phyloP scores from a whole-genome alignment of 2,797 vertebrate species.

The Cygnus olor region DNA sequence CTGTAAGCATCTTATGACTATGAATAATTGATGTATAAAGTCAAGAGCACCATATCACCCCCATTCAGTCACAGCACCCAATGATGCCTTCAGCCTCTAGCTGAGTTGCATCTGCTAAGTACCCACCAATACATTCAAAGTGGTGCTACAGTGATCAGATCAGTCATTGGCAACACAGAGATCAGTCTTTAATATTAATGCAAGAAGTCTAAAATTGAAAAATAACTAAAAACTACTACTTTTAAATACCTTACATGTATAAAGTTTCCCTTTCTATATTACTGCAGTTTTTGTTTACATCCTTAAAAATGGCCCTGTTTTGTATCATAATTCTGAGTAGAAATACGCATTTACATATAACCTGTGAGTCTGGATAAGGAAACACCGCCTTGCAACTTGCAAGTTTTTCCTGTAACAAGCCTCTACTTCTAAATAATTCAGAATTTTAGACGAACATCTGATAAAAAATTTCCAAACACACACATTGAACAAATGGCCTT shows the following conservation, averaged over 20 bases:
- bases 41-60: background rate
- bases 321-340: background rate
- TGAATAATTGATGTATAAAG: background rate
- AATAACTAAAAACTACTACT: background rate
- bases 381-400: background rate
- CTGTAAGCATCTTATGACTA: background rate
- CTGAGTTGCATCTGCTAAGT: accelerated
- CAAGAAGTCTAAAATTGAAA: background rate
- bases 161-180: background rate
- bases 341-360: background rate
- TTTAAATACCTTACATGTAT: background rate
- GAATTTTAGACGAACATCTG: background rate
- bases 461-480: background rate
- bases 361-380: background rate
- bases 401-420: background rate
- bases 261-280: background rate
- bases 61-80: background rate
- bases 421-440: background rate
- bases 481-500: background rate
- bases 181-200: accelerated
- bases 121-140: background rate
- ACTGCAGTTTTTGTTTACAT: background rate
- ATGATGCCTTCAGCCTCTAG: background rate
- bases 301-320: background rate
- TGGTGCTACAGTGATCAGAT: background rate